A percentile compares a stretch with the other conserved stretches of the same genome.
Evolutionary conservation across 2,888 invertebrate species (phyloP).

Genomic region (Epistrophe grossulariae): DNA sequence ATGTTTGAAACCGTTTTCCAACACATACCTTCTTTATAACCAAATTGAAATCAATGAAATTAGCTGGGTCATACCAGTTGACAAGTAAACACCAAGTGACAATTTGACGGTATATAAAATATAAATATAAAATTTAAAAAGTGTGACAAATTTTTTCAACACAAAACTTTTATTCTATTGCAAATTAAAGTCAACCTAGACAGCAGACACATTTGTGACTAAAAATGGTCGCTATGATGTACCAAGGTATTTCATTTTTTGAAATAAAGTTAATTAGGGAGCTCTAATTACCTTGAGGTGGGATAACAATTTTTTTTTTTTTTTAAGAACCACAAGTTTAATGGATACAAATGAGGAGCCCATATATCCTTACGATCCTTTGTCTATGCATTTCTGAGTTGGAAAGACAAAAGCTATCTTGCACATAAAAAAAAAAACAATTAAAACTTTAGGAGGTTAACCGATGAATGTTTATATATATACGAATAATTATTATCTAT

Average conservation of each 20-base stretch:
- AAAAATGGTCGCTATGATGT: neutral
- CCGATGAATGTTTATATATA: neutral
- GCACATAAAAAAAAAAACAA: neutral
- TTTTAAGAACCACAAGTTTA: neutral
- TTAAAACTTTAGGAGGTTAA: neutral
- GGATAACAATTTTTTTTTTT: neutral
- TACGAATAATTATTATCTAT: conserved; percentile 1
- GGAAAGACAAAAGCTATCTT: conserved; percentile 1
- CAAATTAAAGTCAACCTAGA: neutral
- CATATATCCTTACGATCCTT: neutral
- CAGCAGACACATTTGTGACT: neutral
- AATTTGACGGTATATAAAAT: no score
- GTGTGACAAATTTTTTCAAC: no score
- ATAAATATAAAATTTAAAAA: no score
- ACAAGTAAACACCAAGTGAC: no score
- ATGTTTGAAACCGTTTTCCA: no score
- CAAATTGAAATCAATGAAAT: no score
- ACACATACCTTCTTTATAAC: no score
- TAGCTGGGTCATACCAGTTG: no score
- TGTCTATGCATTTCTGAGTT: neutral
- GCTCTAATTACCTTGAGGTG: neutral
- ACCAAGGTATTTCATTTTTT: neutral
- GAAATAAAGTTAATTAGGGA: neutral
- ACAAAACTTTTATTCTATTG: neutral
- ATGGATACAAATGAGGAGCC: neutral